phyloP scores from a whole-genome alignment of 1,140 invertebrate species.

The Tyrophagus putrescentiae region DNA sequence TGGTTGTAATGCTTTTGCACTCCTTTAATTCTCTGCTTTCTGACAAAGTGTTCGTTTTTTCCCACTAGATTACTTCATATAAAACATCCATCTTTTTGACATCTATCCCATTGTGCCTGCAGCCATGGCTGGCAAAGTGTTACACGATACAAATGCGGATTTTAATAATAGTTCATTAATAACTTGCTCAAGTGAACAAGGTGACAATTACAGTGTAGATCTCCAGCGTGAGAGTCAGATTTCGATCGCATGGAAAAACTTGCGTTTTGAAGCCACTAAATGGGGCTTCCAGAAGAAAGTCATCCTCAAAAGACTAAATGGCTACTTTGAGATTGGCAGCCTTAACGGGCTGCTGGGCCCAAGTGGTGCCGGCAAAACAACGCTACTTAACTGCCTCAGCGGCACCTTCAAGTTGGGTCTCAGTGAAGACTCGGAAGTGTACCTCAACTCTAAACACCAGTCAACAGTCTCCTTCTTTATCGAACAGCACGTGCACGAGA shows the following conservation, averaged over 20 bases:
- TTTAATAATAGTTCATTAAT: too few species aligned
- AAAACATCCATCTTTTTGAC: too few species aligned
- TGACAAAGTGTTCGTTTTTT: too few species aligned
- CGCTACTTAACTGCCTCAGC: conserved; percentile 22
- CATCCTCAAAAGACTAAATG: conserved; percentile 4
- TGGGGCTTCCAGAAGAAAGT: not conserved
- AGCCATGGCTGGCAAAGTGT: too few species aligned
- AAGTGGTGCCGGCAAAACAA: conserved; percentile 30
- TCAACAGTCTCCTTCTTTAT: not conserved
- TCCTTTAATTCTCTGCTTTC: too few species aligned
- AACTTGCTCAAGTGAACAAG: too few species aligned
- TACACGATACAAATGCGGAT: too few species aligned
- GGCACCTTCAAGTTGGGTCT: not conserved
- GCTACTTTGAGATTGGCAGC: not conserved
- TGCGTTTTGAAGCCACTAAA: not conserved
- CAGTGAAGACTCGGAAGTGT: not conserved
- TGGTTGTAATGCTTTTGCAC: too few species aligned
- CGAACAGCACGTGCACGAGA: conserved; percentile 9
- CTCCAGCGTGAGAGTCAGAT: too few species aligned
- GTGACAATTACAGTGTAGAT: too few species aligned
- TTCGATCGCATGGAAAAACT: not conserved
- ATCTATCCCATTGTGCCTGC: too few species aligned
- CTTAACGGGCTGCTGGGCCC: conserved; percentile 25
- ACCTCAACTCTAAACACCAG: not conserved
- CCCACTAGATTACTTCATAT: too few species aligned